Conservation (phyloP, 2,888 invertebrate genomes). For the Diadegma fenestrale region DNA sequence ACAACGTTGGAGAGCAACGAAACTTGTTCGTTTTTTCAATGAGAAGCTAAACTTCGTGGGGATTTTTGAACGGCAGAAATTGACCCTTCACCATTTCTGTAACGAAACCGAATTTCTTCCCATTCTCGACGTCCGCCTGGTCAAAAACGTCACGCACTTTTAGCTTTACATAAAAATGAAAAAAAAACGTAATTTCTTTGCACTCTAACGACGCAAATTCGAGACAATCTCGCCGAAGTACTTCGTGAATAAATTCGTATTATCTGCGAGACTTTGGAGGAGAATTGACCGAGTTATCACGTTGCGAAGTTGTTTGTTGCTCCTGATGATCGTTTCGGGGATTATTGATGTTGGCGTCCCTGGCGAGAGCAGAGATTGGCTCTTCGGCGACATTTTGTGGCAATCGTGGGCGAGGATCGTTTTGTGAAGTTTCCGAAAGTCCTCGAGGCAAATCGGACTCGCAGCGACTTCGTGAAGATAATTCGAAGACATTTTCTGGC, state of each 20-base stretch:
- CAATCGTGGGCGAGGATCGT: constrained; percentile 1
- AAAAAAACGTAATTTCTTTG: background rate
- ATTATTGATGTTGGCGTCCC: constrained; percentile 25
- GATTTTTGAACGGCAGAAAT: background rate
- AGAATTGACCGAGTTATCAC: constrained; percentile 14
- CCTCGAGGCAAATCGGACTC: constrained; percentile 26
- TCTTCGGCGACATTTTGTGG: constrained; percentile 16
- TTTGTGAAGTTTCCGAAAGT: constrained; percentile 23
- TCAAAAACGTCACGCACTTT: background rate
- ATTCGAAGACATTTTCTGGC: constrained; percentile 5
- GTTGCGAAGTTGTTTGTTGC: background rate
- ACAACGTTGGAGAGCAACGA: background rate
- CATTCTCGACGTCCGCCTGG: too few species aligned
- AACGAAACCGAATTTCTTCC: background rate
- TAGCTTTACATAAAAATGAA: background rate
- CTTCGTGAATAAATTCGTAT: constrained; percentile 7
- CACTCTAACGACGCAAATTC: background rate
- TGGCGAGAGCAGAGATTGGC: constrained; percentile 13
- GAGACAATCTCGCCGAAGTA: background rate
- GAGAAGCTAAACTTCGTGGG: background rate
- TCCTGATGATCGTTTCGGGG: constrained; percentile 35
- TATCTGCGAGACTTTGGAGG: constrained; percentile 29
- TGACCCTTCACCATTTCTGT: background rate
- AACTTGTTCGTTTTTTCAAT: background rate
- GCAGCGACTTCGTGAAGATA: constrained; percentile 11